Base-by-base conservation (phyloP, 92 coral and sea anemone genomes). In the Palythoa heliodiscus region DNA sequence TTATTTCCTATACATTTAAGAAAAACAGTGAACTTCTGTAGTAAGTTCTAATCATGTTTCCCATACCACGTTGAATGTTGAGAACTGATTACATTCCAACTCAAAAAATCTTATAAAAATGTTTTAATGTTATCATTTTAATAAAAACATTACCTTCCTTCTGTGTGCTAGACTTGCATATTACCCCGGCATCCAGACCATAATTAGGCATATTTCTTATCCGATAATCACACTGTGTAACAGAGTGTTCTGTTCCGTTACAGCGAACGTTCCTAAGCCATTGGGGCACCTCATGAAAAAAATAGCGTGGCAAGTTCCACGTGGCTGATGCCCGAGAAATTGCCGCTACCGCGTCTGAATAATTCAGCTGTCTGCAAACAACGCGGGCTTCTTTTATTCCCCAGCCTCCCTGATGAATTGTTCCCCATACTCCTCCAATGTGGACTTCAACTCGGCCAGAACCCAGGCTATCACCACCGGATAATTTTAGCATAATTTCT, bases 381-480 rank as follows among this genome's bases (percentile, higher is more conserved):
- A 80, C 73, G 10, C 43, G 55, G 43, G 84, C 74, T 80, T 66
- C 84, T 13, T 80, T 66, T 50, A 80, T 66, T 47, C 84, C 84
- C 72, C 72, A 80, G 35, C 66, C 43, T 15, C 22, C 63, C 25
- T 80, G 84, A 80, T 80, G 47, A 80, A 80, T 13, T 20, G 84
- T 80, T n/a, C 84, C 84, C 84, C 84, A 80, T 29, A 66, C 84
- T 15, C 84, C 84, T 68, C 55, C 74, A 43, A 80, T 80, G 38
- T 80, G 43, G 39, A 80, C 84, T 12, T 80, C 84, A 47, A 80
- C 73, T 22, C 84, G 74, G 40, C 84, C 84, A 47, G 84, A 74
- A 80, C 74, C 74, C 25, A 50, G 48, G 5, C 37, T 79, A 11
- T 47, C 22, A 14, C 84, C 24, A 50, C 84, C 84, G 24, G 84